A percentile compares a stretch with the other conserved stretches of the same genome.
Evolutionary conservation across 2,888 invertebrate species (phyloP).

Genomic region (Drosophila limbata): DNA sequence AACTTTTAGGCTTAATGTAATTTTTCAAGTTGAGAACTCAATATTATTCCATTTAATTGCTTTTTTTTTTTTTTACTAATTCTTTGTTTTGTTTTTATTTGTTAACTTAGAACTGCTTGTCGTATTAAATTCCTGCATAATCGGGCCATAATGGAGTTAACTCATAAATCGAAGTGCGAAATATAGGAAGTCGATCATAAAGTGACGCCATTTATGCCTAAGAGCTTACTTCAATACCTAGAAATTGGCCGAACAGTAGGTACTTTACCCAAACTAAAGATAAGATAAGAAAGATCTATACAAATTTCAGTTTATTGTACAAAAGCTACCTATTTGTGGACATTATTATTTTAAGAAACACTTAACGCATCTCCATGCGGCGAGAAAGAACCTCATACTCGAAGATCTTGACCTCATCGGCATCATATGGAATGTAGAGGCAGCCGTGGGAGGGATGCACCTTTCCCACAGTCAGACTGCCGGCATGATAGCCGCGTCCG

Average conservation of each 20-base stretch:
- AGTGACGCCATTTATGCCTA: constrained; percentile 13
- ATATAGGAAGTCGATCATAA: constrained; percentile 27
- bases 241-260: constrained; percentile 20
- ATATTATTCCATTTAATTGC: constrained; percentile 30
- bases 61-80: constrained; percentile 3
- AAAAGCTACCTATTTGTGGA: constrained; percentile 21
- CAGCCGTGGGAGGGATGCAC: constrained; percentile 87
- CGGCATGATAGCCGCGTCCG: constrained; percentile 89
- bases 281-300: constrained; percentile 40
- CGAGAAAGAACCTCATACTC: constrained; percentile 85
- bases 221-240: background rate
- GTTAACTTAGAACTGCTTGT: constrained; percentile 72
- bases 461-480: constrained; percentile 90
- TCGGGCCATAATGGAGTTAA: constrained; percentile 32
- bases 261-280: constrained; percentile 25
- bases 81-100: constrained; percentile 36
- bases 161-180: constrained; percentile 45
- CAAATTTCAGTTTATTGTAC: constrained; percentile 55
- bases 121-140: constrained; percentile 52
- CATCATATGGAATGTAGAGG: constrained; percentile 86
- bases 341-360: constrained; percentile 5
- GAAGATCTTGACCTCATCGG: constrained; percentile 84
- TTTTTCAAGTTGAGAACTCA: constrained; percentile 53
- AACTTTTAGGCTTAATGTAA: constrained; percentile 49
- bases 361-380: constrained; percentile 57